Base-by-base conservation (phyloP, 2,888 invertebrate species). In the Trachelus troglodyta region DNA sequence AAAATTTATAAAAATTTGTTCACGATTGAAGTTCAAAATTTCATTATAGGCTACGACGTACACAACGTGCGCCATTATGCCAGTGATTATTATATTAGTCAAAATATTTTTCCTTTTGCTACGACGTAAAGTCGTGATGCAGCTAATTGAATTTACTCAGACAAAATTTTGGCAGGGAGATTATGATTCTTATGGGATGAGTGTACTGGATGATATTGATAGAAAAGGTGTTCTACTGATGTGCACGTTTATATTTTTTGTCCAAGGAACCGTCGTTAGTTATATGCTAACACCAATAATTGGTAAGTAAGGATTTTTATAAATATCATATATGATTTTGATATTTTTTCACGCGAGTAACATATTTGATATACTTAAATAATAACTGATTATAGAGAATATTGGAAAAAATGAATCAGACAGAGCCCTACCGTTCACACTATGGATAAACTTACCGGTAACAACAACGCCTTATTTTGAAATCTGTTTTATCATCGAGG, bases 371-470 rank as follows among this genome's bases (percentile, higher is more conserved):
- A 30, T 69, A 30, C 4, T 12, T 15, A 11, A 33, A 1, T 15
- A 30, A 69, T 15, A 30, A 69, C 9, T 31, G 31, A 68, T 79
- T 76, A 3, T 71, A 86, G 86, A 79, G 34, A 85, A 84, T 76
- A 79, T 83, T n/a, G 84, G 83, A 15, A 83, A 56, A 75, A 83
- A 84, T 69, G 79, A 79, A n/a, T 77, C 74, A 31, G 85, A 86
- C 12, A 77, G 85, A 77, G 69, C 81, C 69, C 76, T 83, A 0
- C 75, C 81, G 0, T 83, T 85, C 77, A 79, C 69, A 11, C 0
- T 83, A 15, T 78, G 76, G 76, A 23, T 73, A 11, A 37, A 76
- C 35, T 6, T 78, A 12, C 78, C 75, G 9, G 31, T 30, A n/a
- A 73, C 76, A 76, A 69, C 40, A 15, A 81, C 84, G 11, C 84